phyloP scores from a whole-genome alignment of 2,797 vertebrate species.

The Allenopithecus nigroviridis region DNA sequence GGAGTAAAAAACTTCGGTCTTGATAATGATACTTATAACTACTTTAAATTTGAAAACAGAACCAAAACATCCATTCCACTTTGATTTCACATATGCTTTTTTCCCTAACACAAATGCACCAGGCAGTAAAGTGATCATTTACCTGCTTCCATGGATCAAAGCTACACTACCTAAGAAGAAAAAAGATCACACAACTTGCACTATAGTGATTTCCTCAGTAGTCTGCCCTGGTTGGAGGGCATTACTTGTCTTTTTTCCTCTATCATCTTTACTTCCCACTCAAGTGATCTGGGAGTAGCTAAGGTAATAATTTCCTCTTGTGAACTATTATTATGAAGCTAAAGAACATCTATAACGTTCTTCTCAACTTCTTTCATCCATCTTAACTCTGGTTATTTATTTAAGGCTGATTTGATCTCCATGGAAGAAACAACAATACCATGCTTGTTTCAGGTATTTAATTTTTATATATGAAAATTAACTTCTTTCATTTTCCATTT shows the following conservation, averaged over 20 bases:
- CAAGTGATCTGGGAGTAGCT: conserved; percentile 46
- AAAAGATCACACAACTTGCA: conserved; percentile 24
- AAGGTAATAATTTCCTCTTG: conserved; percentile 67
- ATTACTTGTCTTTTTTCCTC: conserved; percentile 56
- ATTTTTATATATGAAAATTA: conserved; percentile 56
- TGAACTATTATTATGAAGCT: conserved; percentile 62
- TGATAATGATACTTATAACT: background rate
- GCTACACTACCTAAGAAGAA: conserved; percentile 7
- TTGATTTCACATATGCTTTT: conserved; percentile 32
- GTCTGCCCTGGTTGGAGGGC: background rate
- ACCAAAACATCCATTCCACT: conserved; percentile 41
- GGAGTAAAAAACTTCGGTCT: conserved; percentile 11
- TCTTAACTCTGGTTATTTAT: conserved; percentile 51
- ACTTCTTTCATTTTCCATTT: conserved; percentile 43
- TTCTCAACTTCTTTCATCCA: conserved; percentile 62
- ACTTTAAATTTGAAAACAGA: conserved; percentile 53
- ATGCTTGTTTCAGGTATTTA: conserved; percentile 8
- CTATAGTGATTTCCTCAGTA: background rate
- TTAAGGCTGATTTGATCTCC: conserved; percentile 46
- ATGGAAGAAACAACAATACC: conserved; percentile 48
- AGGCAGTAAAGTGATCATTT: conserved; percentile 35
- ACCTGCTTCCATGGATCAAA: conserved; percentile 49
- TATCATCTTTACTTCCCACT: conserved; percentile 66
- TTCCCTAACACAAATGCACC: conserved; percentile 19
- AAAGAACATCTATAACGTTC: conserved; percentile 52